Base-by-base conservation (phyloP, 2,888 invertebrate species). In the Callinectes sapidus region DNA sequence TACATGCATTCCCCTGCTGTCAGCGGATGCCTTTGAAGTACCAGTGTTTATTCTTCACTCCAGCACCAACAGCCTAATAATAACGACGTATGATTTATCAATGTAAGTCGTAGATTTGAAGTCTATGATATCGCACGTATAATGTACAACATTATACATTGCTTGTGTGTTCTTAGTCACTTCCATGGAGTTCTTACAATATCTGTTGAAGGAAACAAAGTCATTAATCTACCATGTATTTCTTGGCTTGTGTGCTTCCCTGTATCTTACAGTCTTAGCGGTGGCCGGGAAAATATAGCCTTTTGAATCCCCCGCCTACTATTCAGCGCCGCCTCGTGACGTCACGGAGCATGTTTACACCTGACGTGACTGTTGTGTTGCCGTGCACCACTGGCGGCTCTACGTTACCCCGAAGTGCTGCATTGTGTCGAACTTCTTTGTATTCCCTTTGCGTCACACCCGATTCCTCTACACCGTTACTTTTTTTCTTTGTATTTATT, bases 31-130 rank as follows among this genome's bases (percentile, higher is more conserved):
- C 28, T 71, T 10, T 71, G 71, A 71, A n/a, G 23, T 23, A 71
- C 71, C 71, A 23, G n/a, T 71, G 71, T 71, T 71, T 71, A 71
- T 23, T 71, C 71, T 71, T 71, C 71, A 71, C 71, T n/a, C n/a
- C 23, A 2, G 10, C 61, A 61, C 2, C 61, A 71, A 71, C 71
- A 71, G 71, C n/a, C n/a, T 71, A 23, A 71, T 71, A n/a, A n/a
- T 23, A 18, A 28, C 71, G 8, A 28, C 23, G 5, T 23, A 71
- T 71, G 71, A n/a, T 71, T 71, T 71, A 23, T n/a, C 18, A n/a
- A 1, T n/a, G 23, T 3, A n/a, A 23, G 71, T 71, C 28, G 71
- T 71, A 8, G 8, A 71, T 61, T 16, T 23, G 61, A 61, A 23
- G 61, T 8, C 48, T 10, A 48, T 48, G 10, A 48, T n/a, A n/a